Conservation (phyloP, 2,113 vertebrate genomes). For the Gobiocypris rarus region DNA sequence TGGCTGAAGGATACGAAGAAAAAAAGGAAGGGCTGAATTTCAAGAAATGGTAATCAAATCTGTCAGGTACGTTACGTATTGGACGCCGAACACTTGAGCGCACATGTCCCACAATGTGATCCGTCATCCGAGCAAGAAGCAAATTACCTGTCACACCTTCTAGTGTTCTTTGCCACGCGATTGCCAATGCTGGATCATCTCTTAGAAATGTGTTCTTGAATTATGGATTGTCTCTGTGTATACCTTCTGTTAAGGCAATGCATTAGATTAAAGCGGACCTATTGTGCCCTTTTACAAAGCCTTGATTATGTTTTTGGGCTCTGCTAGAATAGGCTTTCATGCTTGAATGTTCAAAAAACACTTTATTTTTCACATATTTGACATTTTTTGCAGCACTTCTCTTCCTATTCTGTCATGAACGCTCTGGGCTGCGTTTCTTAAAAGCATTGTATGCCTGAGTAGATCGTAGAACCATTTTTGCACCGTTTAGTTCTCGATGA, state of each 20-base stretch:
- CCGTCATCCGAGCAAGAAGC: constrained; percentile 16
- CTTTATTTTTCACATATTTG: too few relatives aligned
- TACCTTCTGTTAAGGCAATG: neutral
- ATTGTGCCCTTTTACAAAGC: too few relatives aligned
- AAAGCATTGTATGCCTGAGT: too few relatives aligned
- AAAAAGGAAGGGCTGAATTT: constrained; percentile 19
- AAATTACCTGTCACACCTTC: constrained; percentile 27
- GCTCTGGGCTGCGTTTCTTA: too few relatives aligned
- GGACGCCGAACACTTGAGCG: neutral
- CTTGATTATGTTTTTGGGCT: too few relatives aligned
- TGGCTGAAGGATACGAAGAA: constrained; percentile 8
- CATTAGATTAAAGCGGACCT: neutral
- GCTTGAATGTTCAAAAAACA: too few relatives aligned
- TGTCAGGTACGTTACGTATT: constrained; percentile 3
- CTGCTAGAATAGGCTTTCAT: too few relatives aligned
- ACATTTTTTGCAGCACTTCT: too few relatives aligned
- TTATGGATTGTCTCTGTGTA: neutral
- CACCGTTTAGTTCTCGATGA: too few relatives aligned
- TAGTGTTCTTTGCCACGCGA: neutral
- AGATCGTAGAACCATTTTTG: too few relatives aligned
- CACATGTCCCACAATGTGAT: constrained; percentile 21
- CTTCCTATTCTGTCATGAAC: too few relatives aligned
- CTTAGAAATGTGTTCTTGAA: constrained; percentile 6
- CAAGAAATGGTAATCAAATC: constrained; percentile 35
- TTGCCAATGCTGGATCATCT: neutral